These are phyloP conservation scores for Bombus ignitus DNA, from an alignment of 1,140 invertebrate genomes.

Conservation along the genomic window DNA sequence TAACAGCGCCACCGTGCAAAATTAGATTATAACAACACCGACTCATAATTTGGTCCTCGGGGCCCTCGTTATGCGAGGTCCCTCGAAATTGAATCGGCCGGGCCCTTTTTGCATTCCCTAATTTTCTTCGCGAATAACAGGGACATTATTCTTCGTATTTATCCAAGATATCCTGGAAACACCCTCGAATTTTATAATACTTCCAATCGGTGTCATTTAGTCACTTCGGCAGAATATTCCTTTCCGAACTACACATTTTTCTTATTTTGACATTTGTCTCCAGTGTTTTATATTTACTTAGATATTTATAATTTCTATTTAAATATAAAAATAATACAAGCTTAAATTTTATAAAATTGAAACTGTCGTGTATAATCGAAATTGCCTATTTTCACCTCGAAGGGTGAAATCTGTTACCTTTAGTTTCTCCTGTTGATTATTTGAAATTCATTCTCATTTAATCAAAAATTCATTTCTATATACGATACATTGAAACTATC, in stretches of 20 bases:
- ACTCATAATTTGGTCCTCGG: constrained; percentile 38
- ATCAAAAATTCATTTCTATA: background rate
- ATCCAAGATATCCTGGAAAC: background rate
- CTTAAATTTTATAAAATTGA: background rate
- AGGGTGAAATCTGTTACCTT: no score
- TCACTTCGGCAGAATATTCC: background rate
- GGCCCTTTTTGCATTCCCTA: constrained; percentile 27
- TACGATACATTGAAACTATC: background rate
- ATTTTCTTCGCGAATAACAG: background rate
- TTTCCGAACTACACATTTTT: no score
- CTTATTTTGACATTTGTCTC: background rate
- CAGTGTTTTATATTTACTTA: background rate
- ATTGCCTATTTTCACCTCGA: no score
- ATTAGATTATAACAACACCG: constrained; percentile 65
- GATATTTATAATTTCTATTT: background rate
- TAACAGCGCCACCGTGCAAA: constrained; percentile 50
- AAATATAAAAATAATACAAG: background rate
- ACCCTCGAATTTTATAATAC: background rate
- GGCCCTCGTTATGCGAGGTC: constrained; percentile 44
- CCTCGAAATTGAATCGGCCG: constrained; percentile 57
- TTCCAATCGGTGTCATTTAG: background rate
- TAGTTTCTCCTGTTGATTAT: no score
- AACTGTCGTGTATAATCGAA: no score
- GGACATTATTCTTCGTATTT: background rate
- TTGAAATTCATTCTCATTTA: background rate